These are phyloP conservation scores for Pachycephala philippinensis DNA, from an alignment of 2,113 vertebrate genomes.

Conservation along the genomic window DNA sequence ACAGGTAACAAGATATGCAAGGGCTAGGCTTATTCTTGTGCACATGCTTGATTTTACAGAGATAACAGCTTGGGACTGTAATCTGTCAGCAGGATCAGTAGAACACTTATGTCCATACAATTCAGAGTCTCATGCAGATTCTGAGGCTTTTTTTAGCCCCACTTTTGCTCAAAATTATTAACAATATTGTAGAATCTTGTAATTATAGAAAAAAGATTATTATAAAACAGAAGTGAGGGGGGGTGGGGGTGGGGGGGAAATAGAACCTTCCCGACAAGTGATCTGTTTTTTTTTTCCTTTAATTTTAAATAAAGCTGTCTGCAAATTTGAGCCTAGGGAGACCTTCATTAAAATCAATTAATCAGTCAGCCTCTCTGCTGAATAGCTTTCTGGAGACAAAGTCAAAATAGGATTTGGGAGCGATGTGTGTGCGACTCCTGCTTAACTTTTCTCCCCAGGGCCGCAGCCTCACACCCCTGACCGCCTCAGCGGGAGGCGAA, in stretches of 20 bases:
- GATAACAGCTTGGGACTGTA: neutral
- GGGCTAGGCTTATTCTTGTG: neutral
- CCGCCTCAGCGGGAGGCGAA: neutral
- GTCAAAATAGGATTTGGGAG: neutral
- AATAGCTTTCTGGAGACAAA: conserved; percentile 51
- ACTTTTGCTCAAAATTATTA: neutral
- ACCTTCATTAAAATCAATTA: conserved; percentile 79
- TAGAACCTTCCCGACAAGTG: neutral
- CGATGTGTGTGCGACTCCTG: neutral
- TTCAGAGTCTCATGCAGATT: neutral
- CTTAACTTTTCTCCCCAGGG: neutral
- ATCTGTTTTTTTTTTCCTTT: neutral
- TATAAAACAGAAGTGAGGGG: neutral
- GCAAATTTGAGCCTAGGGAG: conserved; percentile 52
- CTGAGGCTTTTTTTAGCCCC: neutral
- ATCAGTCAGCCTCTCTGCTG: conserved; percentile 64
- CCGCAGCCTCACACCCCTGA: neutral
- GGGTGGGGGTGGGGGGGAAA: rapidly evolving
- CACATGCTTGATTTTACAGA: neutral
- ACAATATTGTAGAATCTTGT: neutral
- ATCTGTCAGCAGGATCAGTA: neutral
- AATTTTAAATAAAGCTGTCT: conserved; percentile 66
- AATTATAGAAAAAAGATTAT: neutral
- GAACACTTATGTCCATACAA: neutral
- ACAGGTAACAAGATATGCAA: neutral